These are phyloP conservation scores for Synergus laeviventris DNA, from an alignment of 2,888 invertebrate genomes.

Conservation along the genomic window DNA sequence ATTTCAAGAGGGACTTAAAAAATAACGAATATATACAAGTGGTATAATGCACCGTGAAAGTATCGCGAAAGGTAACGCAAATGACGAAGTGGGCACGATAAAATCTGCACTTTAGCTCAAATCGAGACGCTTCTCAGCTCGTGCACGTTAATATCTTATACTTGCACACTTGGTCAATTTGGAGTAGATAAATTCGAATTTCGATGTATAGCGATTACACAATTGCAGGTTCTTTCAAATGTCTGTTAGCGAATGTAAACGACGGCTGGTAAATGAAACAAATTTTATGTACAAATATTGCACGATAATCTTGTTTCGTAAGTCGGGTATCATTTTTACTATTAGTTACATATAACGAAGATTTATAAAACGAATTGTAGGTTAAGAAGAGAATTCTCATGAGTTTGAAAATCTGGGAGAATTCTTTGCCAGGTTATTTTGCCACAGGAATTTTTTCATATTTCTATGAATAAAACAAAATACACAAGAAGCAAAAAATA, in stretches of 20 bases:
- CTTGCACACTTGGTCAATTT: background rate
- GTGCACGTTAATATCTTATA: background rate
- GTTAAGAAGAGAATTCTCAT: too few species aligned
- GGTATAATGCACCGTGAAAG: slow-evolving; percentile 15
- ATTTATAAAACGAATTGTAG: too few species aligned
- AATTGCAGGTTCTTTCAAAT: too few species aligned
- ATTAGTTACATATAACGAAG: too few species aligned
- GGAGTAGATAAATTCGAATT: background rate
- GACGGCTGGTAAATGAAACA: background rate
- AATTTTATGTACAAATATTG: background rate
- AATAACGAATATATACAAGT: background rate
- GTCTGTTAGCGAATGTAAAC: background rate
- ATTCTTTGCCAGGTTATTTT: background rate
- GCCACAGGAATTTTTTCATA: too few species aligned
- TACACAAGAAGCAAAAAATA: background rate
- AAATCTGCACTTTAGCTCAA: slow-evolving; percentile 12
- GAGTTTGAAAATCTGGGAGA: background rate
- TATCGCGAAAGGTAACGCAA: background rate
- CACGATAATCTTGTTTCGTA: background rate
- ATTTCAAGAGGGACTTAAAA: slow-evolving; percentile 1
- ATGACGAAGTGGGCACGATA: background rate
- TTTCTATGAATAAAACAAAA: background rate
- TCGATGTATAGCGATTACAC: background rate
- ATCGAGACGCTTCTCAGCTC: background rate
- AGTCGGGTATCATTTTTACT: background rate